A percentile compares a stretch with the other conserved stretches of the same genome.
Evolutionary conservation across 1,140 invertebrate genomes (phyloP).

Genomic region (Archegozetes longisetosus): DNA sequence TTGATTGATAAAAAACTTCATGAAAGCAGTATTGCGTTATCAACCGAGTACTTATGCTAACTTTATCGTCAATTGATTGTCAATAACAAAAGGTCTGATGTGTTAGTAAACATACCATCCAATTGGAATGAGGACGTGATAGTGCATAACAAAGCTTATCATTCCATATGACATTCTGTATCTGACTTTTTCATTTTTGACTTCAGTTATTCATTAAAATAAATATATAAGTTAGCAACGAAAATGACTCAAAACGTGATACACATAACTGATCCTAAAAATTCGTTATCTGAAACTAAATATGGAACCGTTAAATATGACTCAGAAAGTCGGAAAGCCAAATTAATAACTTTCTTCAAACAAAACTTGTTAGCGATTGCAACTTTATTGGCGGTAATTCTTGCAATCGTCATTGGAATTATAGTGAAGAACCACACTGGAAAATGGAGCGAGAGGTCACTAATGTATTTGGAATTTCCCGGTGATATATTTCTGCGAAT

Average conservation of each 20-base stretch:
- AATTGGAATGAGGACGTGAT: too few relatives aligned
- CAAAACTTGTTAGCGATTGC: conserved; percentile 1
- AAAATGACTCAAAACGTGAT: neutral
- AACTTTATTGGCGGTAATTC: conserved; percentile 12
- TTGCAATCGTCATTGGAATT: conserved; percentile 8
- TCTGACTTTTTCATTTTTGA: too few relatives aligned
- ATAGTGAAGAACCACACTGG: conserved; percentile 7
- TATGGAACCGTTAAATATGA: neutral
- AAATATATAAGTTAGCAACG: too few relatives aligned
- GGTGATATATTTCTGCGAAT: conserved; percentile 74
- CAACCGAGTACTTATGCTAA: too few relatives aligned
- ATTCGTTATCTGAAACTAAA: neutral
- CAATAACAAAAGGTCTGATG: too few relatives aligned
- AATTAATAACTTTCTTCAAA: neutral
- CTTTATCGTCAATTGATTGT: too few relatives aligned
- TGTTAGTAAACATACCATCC: too few relatives aligned
- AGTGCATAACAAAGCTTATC: too few relatives aligned
- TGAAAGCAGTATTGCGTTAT: too few relatives aligned
- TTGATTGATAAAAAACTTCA: too few relatives aligned
- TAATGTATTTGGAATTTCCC: conserved; percentile 61
- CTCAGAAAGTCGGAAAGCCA: neutral
- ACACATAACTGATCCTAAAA: neutral
- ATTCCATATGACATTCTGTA: too few relatives aligned
- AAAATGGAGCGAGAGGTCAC: conserved; percentile 30
- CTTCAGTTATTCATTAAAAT: too few relatives aligned